Conservation (phyloP, 2,888 invertebrate genomes). For the Rosalia funebris region DNA sequence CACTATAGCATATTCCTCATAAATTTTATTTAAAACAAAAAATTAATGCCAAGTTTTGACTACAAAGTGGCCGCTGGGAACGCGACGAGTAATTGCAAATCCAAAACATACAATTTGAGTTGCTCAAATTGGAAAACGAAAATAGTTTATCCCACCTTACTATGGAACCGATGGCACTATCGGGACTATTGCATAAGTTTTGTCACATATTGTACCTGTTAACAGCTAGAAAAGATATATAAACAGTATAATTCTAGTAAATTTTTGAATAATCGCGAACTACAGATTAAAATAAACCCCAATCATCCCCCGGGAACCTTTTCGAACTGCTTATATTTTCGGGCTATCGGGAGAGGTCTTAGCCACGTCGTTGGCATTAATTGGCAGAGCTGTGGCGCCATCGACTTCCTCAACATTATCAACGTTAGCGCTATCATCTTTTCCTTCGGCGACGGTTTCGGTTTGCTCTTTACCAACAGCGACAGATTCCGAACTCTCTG, state of each 20-base stretch:
- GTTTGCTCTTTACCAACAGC: neutral
- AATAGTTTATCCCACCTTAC: neutral
- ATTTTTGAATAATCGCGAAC: neutral
- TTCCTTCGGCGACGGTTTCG: neutral
- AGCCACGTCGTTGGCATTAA: neutral
- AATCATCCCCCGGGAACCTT: neutral
- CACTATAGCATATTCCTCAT: too few relatives aligned
- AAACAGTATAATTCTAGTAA: neutral
- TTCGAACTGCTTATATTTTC: constrained; percentile 4
- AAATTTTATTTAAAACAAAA: too few relatives aligned
- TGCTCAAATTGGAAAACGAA: too few relatives aligned
- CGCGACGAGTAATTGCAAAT: too few relatives aligned
- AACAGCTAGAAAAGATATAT: neutral
- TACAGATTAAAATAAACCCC: neutral
- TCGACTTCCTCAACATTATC: neutral
- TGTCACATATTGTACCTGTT: neutral
- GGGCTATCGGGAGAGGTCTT: neutral
- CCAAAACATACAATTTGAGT: too few relatives aligned
- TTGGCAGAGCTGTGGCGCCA: neutral
- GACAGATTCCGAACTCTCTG: neutral
- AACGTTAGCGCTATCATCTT: neutral
- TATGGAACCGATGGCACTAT: neutral
- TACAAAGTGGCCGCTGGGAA: too few relatives aligned
- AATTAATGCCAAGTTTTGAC: too few relatives aligned
- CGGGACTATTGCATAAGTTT: neutral